Evolutionary conservation across 2,797 vertebrate genomes (phyloP).

Genomic region (Argya squamiceps): DNA sequence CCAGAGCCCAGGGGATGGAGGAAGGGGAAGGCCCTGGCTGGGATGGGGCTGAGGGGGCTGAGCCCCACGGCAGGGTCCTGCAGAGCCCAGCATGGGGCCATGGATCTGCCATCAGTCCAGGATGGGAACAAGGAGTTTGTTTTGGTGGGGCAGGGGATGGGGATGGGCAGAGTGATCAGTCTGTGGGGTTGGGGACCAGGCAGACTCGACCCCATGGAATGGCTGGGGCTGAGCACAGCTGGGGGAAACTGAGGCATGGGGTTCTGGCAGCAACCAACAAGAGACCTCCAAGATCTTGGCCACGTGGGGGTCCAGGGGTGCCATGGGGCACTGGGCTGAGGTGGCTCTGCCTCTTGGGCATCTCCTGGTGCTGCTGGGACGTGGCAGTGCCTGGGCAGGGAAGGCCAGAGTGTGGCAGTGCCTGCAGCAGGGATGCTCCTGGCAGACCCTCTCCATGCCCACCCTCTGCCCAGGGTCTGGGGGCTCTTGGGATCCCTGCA

Average conservation of each 20-base stretch:
- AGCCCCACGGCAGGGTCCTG: background rate
- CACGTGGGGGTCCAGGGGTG: fast-evolving
- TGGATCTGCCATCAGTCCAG: background rate
- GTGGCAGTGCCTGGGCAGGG: background rate
- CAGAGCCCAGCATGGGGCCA: background rate
- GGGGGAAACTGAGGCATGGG: background rate
- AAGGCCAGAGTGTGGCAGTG: fast-evolving
- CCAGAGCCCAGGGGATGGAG: background rate
- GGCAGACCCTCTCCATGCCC: background rate
- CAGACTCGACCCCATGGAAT: background rate
- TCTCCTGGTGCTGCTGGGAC: fast-evolving
- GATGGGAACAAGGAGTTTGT: background rate
- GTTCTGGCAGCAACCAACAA: background rate
- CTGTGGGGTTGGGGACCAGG: no score
- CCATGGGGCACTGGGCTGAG: fast-evolving
- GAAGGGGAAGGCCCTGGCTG: background rate
- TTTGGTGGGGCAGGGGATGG: background rate
- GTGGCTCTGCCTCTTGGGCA: background rate
- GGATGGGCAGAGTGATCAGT: fast-evolving
- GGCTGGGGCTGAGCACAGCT: background rate
- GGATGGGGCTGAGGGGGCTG: background rate
- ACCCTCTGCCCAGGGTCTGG: fast-evolving
- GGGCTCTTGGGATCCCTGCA: fast-evolving
- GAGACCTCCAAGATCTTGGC: fast-evolving
- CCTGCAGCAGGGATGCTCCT: background rate